Conservation (phyloP, 2,888 invertebrate genomes). For the Serripes groenlandicus region DNA sequence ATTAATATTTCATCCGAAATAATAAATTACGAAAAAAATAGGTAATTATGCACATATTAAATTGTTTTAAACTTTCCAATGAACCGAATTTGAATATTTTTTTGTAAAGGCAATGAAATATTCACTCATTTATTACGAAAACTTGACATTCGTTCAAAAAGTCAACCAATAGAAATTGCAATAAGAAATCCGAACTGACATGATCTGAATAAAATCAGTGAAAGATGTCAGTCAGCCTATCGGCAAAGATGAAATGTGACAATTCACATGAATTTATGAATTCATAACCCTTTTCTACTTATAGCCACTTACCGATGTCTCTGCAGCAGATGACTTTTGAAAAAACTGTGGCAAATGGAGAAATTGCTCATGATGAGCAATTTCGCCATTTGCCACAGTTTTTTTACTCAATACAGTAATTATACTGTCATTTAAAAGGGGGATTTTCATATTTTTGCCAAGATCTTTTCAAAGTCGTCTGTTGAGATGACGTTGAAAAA, state of each 20-base stretch:
- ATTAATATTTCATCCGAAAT: constrained; percentile 36
- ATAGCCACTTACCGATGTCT: not conserved
- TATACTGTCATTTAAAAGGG: too few species aligned
- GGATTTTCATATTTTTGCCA: too few species aligned
- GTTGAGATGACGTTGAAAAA: too few species aligned
- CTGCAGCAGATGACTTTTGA: not conserved
- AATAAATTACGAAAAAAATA: constrained; percentile 36
- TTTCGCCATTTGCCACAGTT: not conserved
- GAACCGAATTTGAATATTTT: constrained; percentile 14
- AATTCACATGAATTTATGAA: constrained; percentile 1
- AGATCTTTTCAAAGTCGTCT: too few species aligned
- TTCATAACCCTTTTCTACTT: not conserved
- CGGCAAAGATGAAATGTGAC: constrained; percentile 10
- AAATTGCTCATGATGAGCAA: not conserved
- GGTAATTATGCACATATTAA: constrained; percentile 40
- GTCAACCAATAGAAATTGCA: constrained; percentile 32
- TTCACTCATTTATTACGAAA: constrained; percentile 24
- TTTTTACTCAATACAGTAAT: too few species aligned
- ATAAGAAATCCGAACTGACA: constrained; percentile 28
- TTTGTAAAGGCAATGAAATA: constrained; percentile 12
- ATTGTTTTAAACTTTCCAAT: constrained; percentile 9
- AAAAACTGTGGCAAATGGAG: not conserved
- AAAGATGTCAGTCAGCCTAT: constrained; percentile 14
- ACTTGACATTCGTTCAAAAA: constrained; percentile 17
- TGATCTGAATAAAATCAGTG: constrained; percentile 23